Conservation (phyloP, 1,140 invertebrate genomes). For the Sinonovacula constricta region DNA sequence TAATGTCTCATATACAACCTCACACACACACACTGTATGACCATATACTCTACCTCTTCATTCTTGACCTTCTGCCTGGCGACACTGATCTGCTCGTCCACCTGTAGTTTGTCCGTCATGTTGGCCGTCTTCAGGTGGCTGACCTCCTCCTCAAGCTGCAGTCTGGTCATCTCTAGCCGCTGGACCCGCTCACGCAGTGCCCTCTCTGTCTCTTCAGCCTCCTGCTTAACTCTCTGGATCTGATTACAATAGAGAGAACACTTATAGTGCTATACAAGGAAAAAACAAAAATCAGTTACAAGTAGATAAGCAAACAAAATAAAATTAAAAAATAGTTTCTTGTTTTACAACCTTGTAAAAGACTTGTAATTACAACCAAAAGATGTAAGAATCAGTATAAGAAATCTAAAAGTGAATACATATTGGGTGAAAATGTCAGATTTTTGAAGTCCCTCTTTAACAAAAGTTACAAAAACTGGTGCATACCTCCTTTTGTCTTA, state of each 20-base stretch:
- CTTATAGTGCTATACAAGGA: not conserved
- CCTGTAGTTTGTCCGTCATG: conserved; percentile 68
- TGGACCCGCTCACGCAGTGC: conserved; percentile 72
- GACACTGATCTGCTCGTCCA: conserved; percentile 70
- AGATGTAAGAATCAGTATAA: too few relatives aligned
- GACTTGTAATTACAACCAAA: too few relatives aligned
- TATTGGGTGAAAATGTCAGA: too few relatives aligned
- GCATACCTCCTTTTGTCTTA: conserved; percentile 73
- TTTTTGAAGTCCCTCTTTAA: too few relatives aligned
- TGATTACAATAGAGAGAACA: conserved; percentile 16
- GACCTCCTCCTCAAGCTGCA: conserved; percentile 75
- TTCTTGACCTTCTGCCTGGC: conserved; percentile 68
- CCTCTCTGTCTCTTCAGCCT: conserved; percentile 71
- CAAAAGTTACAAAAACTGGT: too few relatives aligned
- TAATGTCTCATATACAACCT: too few relatives aligned
- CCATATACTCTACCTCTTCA: conserved; percentile 75
- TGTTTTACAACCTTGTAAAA: too few relatives aligned
- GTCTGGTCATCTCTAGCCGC: conserved; percentile 69
- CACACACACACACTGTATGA: too few relatives aligned
- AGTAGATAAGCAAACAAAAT: too few relatives aligned
- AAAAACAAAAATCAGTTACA: too few relatives aligned
- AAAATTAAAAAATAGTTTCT: too few relatives aligned
- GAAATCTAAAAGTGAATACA: too few relatives aligned
- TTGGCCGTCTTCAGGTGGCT: conserved; percentile 71
- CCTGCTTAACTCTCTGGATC: conserved; percentile 64